Evolutionary conservation across 2,797 vertebrate genomes (phyloP).

Genomic region (Gouania willdenowi): DNA sequence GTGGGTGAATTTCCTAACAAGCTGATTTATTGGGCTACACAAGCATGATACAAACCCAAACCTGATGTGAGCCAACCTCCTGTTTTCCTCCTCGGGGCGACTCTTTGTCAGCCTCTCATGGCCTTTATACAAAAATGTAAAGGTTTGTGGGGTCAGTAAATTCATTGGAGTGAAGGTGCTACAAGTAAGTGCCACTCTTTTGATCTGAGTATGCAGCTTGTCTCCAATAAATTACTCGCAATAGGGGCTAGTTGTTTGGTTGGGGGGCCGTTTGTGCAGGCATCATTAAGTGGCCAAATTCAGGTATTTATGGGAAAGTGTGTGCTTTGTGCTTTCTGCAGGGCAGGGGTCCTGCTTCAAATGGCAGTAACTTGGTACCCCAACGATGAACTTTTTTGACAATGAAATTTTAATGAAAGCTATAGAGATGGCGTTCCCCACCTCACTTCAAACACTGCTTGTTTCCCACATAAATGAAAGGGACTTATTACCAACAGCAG

Average conservation of each 20-base stretch:
- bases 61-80: slow-evolving; percentile 62
- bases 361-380: slow-evolving; percentile 45
- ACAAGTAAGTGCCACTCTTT: slow-evolving; percentile 59
- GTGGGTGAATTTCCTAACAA: slow-evolving; percentile 46
- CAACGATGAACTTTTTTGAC: slow-evolving; percentile 63
- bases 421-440: slow-evolving; percentile 50
- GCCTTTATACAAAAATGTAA: slow-evolving; percentile 63
- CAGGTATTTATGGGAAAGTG: slow-evolving; percentile 71
- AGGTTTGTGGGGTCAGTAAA: slow-evolving; percentile 68
- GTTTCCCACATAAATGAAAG: slow-evolving; percentile 59
- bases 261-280: slow-evolving; percentile 66
- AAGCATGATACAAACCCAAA: slow-evolving; percentile 62
- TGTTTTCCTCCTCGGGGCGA: slow-evolving; percentile 19
- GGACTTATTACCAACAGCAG: slow-evolving; percentile 70
- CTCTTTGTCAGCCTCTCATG: slow-evolving; percentile 56
- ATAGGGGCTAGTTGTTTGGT: slow-evolving; percentile 68
- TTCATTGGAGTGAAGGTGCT: slow-evolving; percentile 73
- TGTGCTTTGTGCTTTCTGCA: slow-evolving; percentile 60
- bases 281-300: slow-evolving; percentile 72
- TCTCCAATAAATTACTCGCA: slow-evolving; percentile 76
- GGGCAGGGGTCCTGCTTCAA: slow-evolving; percentile 60
- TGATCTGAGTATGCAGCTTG: slow-evolving; percentile 72
- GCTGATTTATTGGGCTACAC: slow-evolving; percentile 61
- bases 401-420: slow-evolving; percentile 67
- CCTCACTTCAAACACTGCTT: slow-evolving; percentile 67